Evolutionary conservation across 2,113 vertebrate species (phyloP).

Genomic region (Pandion haliaetus): DNA sequence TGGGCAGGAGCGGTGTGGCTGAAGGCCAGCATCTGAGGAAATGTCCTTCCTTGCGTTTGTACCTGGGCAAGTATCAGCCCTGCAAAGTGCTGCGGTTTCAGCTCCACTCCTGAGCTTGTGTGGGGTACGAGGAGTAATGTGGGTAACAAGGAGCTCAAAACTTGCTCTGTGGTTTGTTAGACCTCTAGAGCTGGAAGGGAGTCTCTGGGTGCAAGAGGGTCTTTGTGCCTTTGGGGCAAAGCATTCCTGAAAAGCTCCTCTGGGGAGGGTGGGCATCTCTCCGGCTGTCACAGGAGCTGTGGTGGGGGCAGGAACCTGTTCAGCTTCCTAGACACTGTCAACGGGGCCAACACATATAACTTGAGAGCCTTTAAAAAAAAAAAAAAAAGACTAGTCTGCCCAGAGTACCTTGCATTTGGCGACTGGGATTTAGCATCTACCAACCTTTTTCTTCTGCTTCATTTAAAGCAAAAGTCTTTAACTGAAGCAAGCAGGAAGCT

Average conservation of each 20-base stretch:
- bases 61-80: neutral
- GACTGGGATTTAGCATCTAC: neutral
- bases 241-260: fast-evolving
- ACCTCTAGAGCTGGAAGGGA: neutral
- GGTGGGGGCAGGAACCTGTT: neutral
- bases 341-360: fast-evolving
- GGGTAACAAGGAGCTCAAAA: neutral
- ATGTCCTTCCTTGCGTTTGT: neutral
- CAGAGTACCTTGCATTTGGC: neutral
- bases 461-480: neutral
- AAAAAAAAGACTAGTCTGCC: neutral
- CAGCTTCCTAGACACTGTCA: neutral
- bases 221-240: neutral
- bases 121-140: fast-evolving
- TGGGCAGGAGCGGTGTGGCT: fast-evolving
- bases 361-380: neutral
- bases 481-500: neutral
- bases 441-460: neutral
- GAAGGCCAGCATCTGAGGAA: neutral
- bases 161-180: neutral
- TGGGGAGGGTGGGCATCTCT: neutral
- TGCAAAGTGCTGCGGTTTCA: fast-evolving
- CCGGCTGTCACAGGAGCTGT: neutral
- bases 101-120: fast-evolving
- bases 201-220: neutral